Base-by-base conservation (phyloP, 2,888 invertebrate genomes). In the Mesorhabditis spiculigera region DNA sequence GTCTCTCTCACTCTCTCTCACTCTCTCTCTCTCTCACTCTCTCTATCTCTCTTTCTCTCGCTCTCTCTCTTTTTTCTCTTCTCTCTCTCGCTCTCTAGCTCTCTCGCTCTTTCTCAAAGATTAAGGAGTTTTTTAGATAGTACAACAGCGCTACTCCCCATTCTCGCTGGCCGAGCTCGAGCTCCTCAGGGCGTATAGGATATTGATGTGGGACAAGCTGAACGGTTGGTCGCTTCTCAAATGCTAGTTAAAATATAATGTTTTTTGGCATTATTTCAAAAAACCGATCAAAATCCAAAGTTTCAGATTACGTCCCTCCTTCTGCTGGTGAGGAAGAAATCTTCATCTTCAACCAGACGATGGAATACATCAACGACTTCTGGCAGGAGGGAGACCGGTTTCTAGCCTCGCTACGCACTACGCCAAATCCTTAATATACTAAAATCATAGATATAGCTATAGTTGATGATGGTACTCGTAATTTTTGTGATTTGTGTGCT, bases 301-400 rank as follows among this genome's bases (percentile, higher is more conserved):
- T 50, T 50, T 50, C 58, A 50, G 58, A 10, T 13, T 13, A 10
- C n/a, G 8, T 50, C n/a, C 58, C 58, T n/a, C 58, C 58, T 10
- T 13, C 58, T 50, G 58, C 58, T 13, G n/a, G 10, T n/a, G 58
- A 50, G 58, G n/a, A 10, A 50, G 58, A 50, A n/a, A 50, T 50
- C 58, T 50, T 50, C n/a, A 50, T 50, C 58, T 50, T 50, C n/a
- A 50, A 50, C n/a, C 58, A 50, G n/a, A 50, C 58, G n/a, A 50
- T 50, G 58, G 10, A 50, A 50, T n/a, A 50, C 58, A 50, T 50
- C n/a, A n/a, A 13, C 58, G 58, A 50, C 58, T 50, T 13, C n/a
- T 50, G 58, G 58, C 8, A 50, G n/a, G 58, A 10, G 8, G 58
- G n/a, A 50, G 58, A 50, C 58, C 28, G 3, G 28, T 3, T 28